Conservation (phyloP, 2,797 vertebrate species). For the Rhadinocentrus ornatus region DNA sequence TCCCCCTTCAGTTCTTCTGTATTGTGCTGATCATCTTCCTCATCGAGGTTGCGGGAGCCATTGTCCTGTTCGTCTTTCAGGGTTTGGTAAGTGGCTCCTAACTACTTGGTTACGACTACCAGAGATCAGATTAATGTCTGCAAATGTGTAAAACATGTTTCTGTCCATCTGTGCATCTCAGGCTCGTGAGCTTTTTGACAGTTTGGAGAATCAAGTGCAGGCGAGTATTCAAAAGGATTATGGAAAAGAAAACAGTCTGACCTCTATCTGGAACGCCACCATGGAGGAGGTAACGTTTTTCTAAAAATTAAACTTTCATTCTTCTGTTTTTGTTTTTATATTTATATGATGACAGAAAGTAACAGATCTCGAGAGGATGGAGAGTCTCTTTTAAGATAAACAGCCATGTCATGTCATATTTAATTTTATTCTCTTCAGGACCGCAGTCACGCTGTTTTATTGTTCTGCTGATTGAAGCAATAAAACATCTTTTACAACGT, state of each 20-base stretch:
- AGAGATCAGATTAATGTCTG: neutral
- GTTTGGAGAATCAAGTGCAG: slow-evolving; percentile 43
- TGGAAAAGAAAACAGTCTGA: slow-evolving; percentile 17
- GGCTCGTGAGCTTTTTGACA: slow-evolving; percentile 62
- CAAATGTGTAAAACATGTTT: neutral
- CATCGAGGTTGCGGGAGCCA: slow-evolving; percentile 77
- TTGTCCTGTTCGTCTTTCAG: slow-evolving; percentile 81
- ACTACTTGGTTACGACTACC: neutral
- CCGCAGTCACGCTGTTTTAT: accelerated
- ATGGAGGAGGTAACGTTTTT: slow-evolving; percentile 77
- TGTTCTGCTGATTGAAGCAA: neutral
- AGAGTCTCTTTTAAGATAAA: neutral
- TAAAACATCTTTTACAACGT: neutral
- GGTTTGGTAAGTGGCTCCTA: slow-evolving; percentile 74
- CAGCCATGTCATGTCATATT: neutral
- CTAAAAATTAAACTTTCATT: neutral
- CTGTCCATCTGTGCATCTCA: slow-evolving; percentile 40
- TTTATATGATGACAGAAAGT: neutral
- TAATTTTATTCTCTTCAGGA: neutral
- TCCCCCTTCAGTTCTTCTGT: slow-evolving; percentile 80
- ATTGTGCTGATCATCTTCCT: slow-evolving; percentile 85
- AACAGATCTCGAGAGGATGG: neutral
- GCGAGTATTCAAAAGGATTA: slow-evolving; percentile 45
- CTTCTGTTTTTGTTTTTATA: neutral
- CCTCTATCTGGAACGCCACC: slow-evolving; percentile 73